Evolutionary conservation across 2,888 invertebrate species (phyloP).

Genomic region (Drosophila differens): DNA sequence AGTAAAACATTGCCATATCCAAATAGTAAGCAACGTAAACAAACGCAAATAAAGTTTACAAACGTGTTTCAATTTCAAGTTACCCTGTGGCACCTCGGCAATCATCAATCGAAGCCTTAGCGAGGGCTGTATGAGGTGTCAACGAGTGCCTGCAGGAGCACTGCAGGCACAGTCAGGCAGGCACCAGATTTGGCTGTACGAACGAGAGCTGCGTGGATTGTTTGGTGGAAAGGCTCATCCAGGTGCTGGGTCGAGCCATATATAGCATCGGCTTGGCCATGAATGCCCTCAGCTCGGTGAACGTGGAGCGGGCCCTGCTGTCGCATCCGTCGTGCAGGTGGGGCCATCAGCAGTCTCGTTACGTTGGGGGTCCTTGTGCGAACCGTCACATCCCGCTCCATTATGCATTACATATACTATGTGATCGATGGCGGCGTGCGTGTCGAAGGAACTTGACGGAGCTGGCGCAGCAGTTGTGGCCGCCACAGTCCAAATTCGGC

Average conservation of each 20-base stretch:
- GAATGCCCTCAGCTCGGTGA: background rate
- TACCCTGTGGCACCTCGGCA: no score
- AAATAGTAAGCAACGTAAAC: no score
- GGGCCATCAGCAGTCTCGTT: background rate
- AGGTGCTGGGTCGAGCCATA: background rate
- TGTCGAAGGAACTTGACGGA: background rate
- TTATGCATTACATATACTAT: conserved; percentile 2
- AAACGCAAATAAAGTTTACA: no score
- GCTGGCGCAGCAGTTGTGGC: background rate
- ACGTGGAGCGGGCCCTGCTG: background rate
- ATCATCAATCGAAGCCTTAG: no score
- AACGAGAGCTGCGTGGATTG: background rate
- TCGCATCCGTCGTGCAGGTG: background rate
- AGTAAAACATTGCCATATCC: background rate
- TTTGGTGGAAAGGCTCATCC: background rate
- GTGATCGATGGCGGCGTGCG: background rate
- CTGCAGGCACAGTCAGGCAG: background rate
- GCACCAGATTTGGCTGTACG: background rate
- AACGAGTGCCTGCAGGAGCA: background rate
- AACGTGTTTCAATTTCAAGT: no score
- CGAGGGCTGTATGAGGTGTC: background rate
- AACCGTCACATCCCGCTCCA: background rate
- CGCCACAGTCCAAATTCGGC: background rate
- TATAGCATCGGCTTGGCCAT: background rate
- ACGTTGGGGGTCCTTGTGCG: background rate